Base-by-base conservation (phyloP, 2,797 vertebrate genomes). In the Selene dorsalis region DNA sequence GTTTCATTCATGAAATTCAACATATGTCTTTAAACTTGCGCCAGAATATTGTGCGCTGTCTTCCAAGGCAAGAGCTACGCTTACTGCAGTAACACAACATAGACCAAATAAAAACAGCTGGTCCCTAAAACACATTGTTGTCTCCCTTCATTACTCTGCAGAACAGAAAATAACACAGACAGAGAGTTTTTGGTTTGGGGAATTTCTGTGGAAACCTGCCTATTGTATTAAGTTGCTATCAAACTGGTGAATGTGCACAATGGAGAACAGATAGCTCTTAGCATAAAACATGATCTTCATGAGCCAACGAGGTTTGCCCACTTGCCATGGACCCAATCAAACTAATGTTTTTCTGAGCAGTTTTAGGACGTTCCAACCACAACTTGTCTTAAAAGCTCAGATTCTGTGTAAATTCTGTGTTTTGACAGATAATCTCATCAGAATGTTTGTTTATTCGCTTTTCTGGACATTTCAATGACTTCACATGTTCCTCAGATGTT, bases 11-110 rank as follows among this genome's bases (percentile, higher is more conserved):
- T 17, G 17, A 55, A 62, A 38, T 56, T 60, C 13, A 58, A 52
- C 12, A 14, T 38, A 57, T 52, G 30, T 17, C 59, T 79, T 84
- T 80, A 80, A 76, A 75, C 52, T 35, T 65, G 0, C 45, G 55
- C n/a, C 43, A 67, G 69, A 68, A 73, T 70, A 59, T 59, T 32
- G 45, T 11, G 12, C 22, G 47, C 35, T 67, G 58, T 57, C 30
- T 47, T 57, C 16, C 20, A 52, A 68, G 58, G 64, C 11, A 3
- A 65, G 39, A 69, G 4, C 47, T 58, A 1, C 60, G 48, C 16
- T 26, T 28, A 32, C 60, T 79, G 66, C 50, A 69, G 71, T 39
- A 38, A 48, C 61, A 22, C 63, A 74, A 28, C 56, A 53, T 14
- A 24, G 13, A 53, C 57, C 22, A 56, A 41, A 61, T 28, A 28